Evolutionary conservation across 2,113 vertebrate genomes (phyloP), one percentile per base, ranked within the genome.

Genomic region (Psittacula cyanocephala): DNA sequence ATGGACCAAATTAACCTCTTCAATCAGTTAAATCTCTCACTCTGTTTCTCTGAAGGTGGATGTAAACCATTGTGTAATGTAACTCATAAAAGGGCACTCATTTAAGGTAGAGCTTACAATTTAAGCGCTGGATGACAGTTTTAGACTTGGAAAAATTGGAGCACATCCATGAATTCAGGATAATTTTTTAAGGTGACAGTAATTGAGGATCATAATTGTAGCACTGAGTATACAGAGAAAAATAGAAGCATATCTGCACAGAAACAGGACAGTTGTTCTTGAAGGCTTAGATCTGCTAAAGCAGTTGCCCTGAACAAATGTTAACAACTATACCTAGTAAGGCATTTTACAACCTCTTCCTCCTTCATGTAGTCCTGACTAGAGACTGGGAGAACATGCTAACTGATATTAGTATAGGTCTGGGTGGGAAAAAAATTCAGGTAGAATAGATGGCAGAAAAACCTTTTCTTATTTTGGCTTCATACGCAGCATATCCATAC

Each of bases 1-100:
- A 88, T 90, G 80, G 92, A 91, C 72, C 80, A 93, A 96, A 96
- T 94, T 86, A 95, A 96, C 88, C 80, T 86, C 86, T 91, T 72
- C 68, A 86, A 95, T 94, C 86, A 91, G 86, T 88, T 86, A 70
- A 50, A 96, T 90, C 55, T 88, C 65, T 88, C 69, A 87, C 28
- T 64, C 57, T 62, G 11, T 77, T 90, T 92, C 88, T 86, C 82
- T 86, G 55, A 93, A 91, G 83, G 78, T 53, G 23, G 69, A 84
- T 91, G 47, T 80, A 81, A 92, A 85, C 28, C 31, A 43, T 46
- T 59, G n/a, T 25, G 84, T 75, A 90, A 84, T 37, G 31, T 47
- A 68, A 83, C 77, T 78, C 65, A 86, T 65, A 81, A 91, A 86
- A 65, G 33, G 72, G 39, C 70, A 68, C 60, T 80, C 10, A 1